phyloP scores from a whole-genome alignment of 2,888 invertebrate species.

The Cephus pygmeus region DNA sequence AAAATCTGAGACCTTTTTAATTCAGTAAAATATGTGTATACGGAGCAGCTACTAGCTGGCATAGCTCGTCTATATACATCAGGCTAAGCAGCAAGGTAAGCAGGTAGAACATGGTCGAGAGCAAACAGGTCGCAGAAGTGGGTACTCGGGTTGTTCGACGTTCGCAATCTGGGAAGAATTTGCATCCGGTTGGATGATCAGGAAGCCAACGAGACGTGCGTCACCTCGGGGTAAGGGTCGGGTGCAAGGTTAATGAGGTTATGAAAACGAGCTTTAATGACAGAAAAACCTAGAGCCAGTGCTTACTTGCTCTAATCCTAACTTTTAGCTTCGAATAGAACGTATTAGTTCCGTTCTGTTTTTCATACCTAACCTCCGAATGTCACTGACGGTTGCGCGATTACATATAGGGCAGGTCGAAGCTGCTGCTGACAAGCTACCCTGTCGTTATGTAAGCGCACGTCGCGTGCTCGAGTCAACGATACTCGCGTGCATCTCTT shows the following conservation, averaged over 20 bases:
- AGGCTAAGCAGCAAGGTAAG: not conserved
- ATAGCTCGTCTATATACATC: not conserved
- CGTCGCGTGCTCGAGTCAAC: not conserved
- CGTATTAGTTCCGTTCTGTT: not conserved
- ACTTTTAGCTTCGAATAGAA: not conserved
- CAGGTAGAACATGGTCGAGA: not conserved
- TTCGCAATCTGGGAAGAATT: conserved; percentile 26
- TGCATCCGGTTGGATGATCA: conserved; percentile 32
- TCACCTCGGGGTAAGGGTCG: conserved; percentile 20
- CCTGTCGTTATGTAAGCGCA: not conserved
- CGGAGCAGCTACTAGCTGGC: not conserved
- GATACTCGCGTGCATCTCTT: not conserved
- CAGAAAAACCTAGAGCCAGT: conserved; percentile 17
- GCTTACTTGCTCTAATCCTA: not conserved
- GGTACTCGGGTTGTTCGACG: conserved; percentile 26
- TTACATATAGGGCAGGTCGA: not conserved
- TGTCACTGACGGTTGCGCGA: not conserved
- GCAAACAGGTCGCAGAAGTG: conserved; percentile 12
- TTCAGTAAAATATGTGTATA: not conserved
- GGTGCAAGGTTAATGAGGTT: conserved; percentile 33
- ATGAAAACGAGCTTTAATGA: conserved; percentile 33
- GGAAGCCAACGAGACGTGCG: conserved; percentile 30
- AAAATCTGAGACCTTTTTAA: not conserved
- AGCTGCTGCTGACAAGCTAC: not conserved
- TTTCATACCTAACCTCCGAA: not conserved